These are phyloP conservation scores for Endotricha flammealis DNA, from an alignment of 2,888 invertebrate species.

Conservation along the genomic window DNA sequence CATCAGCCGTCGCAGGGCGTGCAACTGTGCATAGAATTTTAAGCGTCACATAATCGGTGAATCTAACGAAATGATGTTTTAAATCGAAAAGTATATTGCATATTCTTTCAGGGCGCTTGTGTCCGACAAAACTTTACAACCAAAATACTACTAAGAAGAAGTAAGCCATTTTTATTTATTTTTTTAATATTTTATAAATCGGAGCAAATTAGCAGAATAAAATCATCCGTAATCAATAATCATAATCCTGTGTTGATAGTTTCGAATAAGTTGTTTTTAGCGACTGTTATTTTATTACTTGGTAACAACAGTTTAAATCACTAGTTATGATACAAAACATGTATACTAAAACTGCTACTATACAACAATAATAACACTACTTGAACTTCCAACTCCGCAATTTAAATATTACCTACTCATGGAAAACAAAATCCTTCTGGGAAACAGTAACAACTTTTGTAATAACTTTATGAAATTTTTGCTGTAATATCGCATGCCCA, in stretches of 20 bases:
- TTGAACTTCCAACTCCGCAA: slow-evolving; percentile 2
- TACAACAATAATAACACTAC: slow-evolving; percentile 7
- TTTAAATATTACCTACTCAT: slow-evolving; percentile 8
- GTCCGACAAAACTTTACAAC: no score
- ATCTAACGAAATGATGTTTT: not conserved
- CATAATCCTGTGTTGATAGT: no score
- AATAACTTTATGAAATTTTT: slow-evolving; percentile 1
- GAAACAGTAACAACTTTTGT: not conserved
- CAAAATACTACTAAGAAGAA: no score
- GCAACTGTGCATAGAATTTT: slow-evolving; percentile 76
- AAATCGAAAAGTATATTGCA: slow-evolving; percentile 1
- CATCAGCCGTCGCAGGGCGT: slow-evolving; percentile 89
- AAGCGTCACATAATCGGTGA: slow-evolving; percentile 7
- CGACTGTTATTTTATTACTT: no score
- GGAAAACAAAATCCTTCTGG: not conserved
- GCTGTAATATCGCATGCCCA: slow-evolving; percentile 7
- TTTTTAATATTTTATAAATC: no score
- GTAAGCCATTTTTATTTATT: no score
- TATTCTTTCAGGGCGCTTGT: no score
- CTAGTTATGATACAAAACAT: not conserved
- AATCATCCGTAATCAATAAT: no score
- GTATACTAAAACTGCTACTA: slow-evolving; percentile 4
- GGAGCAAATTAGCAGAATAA: no score
- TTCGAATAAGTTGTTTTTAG: no score
- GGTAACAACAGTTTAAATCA: not conserved